These are phyloP conservation scores for Neoitamus cyanurus DNA, from an alignment of 2,888 invertebrate species.

Conservation along the genomic window DNA sequence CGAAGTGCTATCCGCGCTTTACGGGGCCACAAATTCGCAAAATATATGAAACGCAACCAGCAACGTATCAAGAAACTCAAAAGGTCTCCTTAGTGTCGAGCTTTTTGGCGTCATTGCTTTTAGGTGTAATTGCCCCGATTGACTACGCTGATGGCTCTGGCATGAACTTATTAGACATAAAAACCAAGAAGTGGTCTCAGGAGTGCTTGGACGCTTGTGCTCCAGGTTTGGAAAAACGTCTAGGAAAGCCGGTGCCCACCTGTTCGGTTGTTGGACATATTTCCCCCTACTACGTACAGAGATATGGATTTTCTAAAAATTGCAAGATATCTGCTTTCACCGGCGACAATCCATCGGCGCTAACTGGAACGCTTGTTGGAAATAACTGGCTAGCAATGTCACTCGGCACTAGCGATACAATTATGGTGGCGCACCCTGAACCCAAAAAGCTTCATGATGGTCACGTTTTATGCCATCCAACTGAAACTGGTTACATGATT, in stretches of 20 bases:
- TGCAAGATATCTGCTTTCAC: conserved; percentile 91
- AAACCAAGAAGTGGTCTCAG: conserved; percentile 79
- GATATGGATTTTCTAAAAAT: conserved; percentile 84
- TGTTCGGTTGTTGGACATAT: conserved; percentile 78
- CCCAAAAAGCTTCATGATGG: conserved; percentile 80
- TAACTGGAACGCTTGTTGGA: conserved; percentile 84
- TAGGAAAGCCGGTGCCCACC: conserved; percentile 81
- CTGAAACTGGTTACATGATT: conserved; percentile 85
- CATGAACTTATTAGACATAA: conserved; percentile 93
- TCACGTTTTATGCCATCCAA: conserved; percentile 89
- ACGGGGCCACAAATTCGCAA: conserved; percentile 95
- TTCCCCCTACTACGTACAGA: conserved; percentile 82
- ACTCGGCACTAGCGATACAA: conserved; percentile 93
- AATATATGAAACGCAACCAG: conserved; percentile 77
- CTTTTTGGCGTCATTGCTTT: conserved; percentile 87
- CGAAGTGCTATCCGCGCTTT: conserved; percentile 71
- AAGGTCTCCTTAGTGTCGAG: conserved; percentile 94
- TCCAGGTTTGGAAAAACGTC: conserved; percentile 76
- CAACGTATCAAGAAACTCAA: conserved; percentile 80
- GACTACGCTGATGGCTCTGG: conserved; percentile 95
- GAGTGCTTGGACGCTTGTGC: conserved; percentile 81
- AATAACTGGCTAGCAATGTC: conserved; percentile 88
- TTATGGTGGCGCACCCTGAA: conserved; percentile 80
- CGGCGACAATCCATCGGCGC: conserved; percentile 93
- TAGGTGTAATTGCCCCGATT: conserved; percentile 89